Evolutionary conservation across 2,888 invertebrate genomes (phyloP), one percentile per base, ranked within the genome.

Genomic region (Pollenia amentaria): DNA sequence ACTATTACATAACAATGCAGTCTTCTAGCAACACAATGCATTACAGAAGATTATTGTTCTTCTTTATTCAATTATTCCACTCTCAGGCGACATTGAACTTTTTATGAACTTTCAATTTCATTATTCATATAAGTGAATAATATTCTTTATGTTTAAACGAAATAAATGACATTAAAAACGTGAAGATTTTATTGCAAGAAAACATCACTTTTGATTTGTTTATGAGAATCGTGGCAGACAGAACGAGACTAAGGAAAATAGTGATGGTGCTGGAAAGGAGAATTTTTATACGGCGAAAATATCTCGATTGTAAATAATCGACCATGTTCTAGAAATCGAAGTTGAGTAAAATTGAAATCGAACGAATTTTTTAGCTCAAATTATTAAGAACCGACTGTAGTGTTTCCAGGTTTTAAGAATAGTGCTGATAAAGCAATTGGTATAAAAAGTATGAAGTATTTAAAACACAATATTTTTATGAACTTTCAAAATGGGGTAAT

Each of bases 1-100:
- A 14, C 29, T 67, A 67, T 85, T 85, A 81, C 85, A 85, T 81
- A 85, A 85, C 67, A 80, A 46, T 18, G 53, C n/a, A 75, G 60
- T 57, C 40, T 40, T 16, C 11, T 55, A 7, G 10, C 4, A 69
- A 69, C 29, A 9, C 10, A 18, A 73, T 64, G 46, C 55, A 85
- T 77, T 77, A 16, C 51, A 53, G 18, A 81, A 80, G 72, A 77
- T 72, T 64, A 11, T 65, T 77, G 53, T 62, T 84, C 67, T 55
- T 75, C 40, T 75, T 38, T 42, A 60, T 83, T 65, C 29, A 48
- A 46, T 64, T 57, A 57, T 44, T 38, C 12, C 57, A 55, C 48
- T 70, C 46, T 38, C 4, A n/a, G 29, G 64, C 51, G 82, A 79
- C 85, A 86, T 86, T 86, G 85, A 86, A 86, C 85, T 73, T 82